Conservation (phyloP, 2,888 invertebrate genomes). For the Neoscelio sp. region DNA sequence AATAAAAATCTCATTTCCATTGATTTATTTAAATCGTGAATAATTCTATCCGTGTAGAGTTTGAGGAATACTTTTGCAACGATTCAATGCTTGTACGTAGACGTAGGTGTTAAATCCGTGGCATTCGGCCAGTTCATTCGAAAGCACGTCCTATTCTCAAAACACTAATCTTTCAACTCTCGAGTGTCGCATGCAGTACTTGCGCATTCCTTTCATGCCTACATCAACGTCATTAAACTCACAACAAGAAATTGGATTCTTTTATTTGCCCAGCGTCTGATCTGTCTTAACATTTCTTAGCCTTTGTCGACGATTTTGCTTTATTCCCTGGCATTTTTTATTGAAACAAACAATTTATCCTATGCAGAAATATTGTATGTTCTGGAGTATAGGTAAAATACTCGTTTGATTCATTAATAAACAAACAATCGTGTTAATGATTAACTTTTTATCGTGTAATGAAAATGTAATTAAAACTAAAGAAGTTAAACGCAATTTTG, state of each 20-base stretch:
- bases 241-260: constrained; percentile 49
- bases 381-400: too few relatives aligned
- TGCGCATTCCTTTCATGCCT: constrained; percentile 64
- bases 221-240: constrained; percentile 61
- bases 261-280: constrained; percentile 33
- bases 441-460: neutral
- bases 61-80: constrained; percentile 33
- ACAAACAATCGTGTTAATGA: neutral
- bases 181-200: constrained; percentile 54
- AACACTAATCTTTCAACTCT: constrained; percentile 56
- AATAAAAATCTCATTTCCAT: neutral
- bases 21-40: neutral
- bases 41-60: constrained; percentile 3
- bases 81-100: constrained; percentile 39
- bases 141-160: constrained; percentile 59
- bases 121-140: constrained; percentile 60
- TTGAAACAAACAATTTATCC: constrained; percentile 20
- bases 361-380: constrained; percentile 32
- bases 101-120: constrained; percentile 59
- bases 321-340: constrained; percentile 36
- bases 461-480: too few relatives aligned
- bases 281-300: constrained; percentile 43
- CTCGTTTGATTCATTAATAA: constrained; percentile 10
- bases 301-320: constrained; percentile 40
- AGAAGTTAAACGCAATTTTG: too few relatives aligned